Base-by-base conservation (phyloP, 2,888 invertebrate genomes). In the Erynnis tages region DNA sequence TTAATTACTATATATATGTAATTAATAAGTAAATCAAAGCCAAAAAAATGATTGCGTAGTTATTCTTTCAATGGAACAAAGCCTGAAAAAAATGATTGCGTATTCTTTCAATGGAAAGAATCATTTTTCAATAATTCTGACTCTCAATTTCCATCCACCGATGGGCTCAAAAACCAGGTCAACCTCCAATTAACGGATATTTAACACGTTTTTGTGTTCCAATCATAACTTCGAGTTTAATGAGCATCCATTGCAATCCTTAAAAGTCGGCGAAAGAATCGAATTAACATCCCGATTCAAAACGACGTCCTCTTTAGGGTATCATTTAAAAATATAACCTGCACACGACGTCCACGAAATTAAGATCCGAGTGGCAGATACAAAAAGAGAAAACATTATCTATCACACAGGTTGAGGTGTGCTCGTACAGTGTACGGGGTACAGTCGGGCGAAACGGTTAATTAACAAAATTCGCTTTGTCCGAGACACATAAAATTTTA, bases 381-480 rank as follows among this genome's bases (percentile, higher is more conserved):
- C 75, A 74, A 71, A 73, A 72, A 70, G 66, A 61, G 63, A 60
- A 58, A 66, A 66, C 69, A 76, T 79, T 82, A 86, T 86, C 86
- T 87, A 86, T 86, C 82, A 78, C 73, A 69, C 67, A 75, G 68
- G 65, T n/a, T n/a, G n/a, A n/a, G n/a, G n/a, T n/a, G n/a, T n/a
- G n/a, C n/a, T n/a, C n/a, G n/a, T n/a, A n/a, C n/a, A n/a, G n/a
- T n/a, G n/a, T n/a, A n/a, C n/a, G 67, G 66, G 69, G 72, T 71
- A 61, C 72, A 71, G 72, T 72, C 71, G 66, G 67, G 63, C 73
- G 66, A 71, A 79, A 75, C 70, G 73, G 82, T 84, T 88, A 88
- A 88, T 88, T 88, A 88, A 87, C 87, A 79, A 87, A 83, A 86
- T 85, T 85, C 84, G 82, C 85, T 84, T 88, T 86, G 86, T 88